Evolutionary conservation across 2,888 invertebrate species (phyloP).

Genomic region (Oligia strigilis): DNA sequence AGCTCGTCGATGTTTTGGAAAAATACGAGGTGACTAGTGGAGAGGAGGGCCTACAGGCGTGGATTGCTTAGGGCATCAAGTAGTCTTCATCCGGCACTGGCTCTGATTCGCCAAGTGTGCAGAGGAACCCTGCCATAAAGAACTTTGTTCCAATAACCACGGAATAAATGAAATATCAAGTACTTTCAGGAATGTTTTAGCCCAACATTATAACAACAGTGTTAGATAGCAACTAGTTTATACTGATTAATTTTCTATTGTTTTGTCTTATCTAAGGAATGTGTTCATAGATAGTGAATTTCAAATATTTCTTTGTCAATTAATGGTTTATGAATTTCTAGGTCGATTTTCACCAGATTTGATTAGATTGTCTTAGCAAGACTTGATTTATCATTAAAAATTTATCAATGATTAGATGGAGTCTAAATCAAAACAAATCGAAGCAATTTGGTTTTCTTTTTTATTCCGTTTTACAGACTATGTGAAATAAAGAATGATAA

Average conservation of each 20-base stretch:
- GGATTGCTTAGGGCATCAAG: no score
- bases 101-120: neutral
- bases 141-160: neutral
- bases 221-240: neutral
- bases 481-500: neutral
- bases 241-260: conserved; percentile 41
- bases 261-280: conserved; percentile 39
- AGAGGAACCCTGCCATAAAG: neutral
- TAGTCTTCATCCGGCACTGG: neutral
- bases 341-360: neutral
- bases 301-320: conserved; percentile 11
- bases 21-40: no score
- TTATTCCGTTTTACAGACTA: neutral
- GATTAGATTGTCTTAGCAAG: neutral
- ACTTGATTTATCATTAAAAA: neutral
- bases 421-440: neutral
- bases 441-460: neutral
- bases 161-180: neutral
- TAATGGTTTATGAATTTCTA: conserved; percentile 1
- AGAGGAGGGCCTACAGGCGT: no score
- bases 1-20: no score
- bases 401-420: neutral
- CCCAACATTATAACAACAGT: neutral
- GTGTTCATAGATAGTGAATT: conserved; percentile 22
- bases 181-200: neutral